Evolutionary conservation across 1,140 invertebrate species (phyloP).

Genomic region (Eueides isabella): DNA sequence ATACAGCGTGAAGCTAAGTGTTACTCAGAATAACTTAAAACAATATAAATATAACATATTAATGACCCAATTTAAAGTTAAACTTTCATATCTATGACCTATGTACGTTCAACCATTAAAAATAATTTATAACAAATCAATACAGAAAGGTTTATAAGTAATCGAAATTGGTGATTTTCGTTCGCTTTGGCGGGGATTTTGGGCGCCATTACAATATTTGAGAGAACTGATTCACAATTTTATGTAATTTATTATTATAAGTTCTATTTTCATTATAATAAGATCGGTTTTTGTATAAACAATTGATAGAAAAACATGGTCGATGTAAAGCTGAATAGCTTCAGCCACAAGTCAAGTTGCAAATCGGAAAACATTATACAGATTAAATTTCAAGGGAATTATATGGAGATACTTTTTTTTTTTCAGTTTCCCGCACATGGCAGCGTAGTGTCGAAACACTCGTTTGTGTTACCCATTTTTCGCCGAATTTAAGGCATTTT

Average conservation of each 20-base stretch:
- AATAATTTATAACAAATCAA: constrained; percentile 40
- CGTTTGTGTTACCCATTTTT: too few relatives aligned
- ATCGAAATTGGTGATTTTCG: constrained; percentile 70
- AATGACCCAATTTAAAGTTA: background rate
- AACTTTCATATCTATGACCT: background rate
- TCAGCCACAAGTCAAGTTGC: constrained; percentile 72
- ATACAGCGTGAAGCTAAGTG: too few relatives aligned
- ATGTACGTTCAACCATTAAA: constrained; percentile 6
- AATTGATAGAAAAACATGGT: constrained; percentile 39
- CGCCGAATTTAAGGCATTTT: too few relatives aligned
- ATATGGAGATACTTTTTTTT: constrained; percentile 45
- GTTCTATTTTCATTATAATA: constrained; percentile 23
- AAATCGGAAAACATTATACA: constrained; percentile 76
- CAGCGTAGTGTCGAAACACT: too few relatives aligned
- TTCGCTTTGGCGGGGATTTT: constrained; percentile 53
- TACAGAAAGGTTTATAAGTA: constrained; percentile 61
- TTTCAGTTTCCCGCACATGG: constrained; percentile 15
- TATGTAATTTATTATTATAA: constrained; percentile 17
- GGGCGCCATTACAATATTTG: constrained; percentile 72
- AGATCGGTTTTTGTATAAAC: constrained; percentile 37
- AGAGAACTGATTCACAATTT: constrained; percentile 53
- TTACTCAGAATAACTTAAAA: too few relatives aligned
- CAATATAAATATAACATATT: too few relatives aligned
- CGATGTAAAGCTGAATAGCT: constrained; percentile 52
- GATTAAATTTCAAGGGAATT: constrained; percentile 62